Conservation (phyloP, 2,888 invertebrate species). For the Tipula vernalis region DNA sequence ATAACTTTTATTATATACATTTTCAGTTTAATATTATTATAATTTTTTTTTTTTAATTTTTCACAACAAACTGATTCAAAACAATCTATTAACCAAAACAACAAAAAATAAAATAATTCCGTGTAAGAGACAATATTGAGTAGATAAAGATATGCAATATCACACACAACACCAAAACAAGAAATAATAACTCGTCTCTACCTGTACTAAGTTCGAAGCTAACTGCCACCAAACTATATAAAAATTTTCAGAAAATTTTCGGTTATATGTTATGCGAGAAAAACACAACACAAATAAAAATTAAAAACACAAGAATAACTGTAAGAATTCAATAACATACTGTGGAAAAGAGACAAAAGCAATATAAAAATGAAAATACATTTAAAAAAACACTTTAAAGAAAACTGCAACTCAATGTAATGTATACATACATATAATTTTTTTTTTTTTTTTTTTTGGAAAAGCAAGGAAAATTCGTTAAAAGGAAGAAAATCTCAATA, state of each 20-base stretch:
- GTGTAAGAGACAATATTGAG: conserved; percentile 28
- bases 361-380: background rate
- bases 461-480: background rate
- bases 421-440: background rate
- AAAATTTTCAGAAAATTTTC: conserved; percentile 36
- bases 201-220: conserved; percentile 39
- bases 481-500: background rate
- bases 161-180: conserved; percentile 11
- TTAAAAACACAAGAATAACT: background rate
- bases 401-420: background rate
- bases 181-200: conserved; percentile 34
- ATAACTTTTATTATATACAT: conserved; percentile 15
- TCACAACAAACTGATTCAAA: background rate
- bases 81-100: background rate
- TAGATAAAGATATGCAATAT: background rate
- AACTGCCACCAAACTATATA: conserved; percentile 35
- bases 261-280: conserved; percentile 17
- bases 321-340: background rate
- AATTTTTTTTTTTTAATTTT: conserved; percentile 11
- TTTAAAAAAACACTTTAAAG: background rate
- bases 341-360: background rate
- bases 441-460: background rate
- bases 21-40: conserved; percentile 11
- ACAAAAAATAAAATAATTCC: conserved; percentile 11
- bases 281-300: conserved; percentile 7